phyloP scores from a whole-genome alignment of 2,113 vertebrate genomes.

The Syngnathus scovelli region DNA sequence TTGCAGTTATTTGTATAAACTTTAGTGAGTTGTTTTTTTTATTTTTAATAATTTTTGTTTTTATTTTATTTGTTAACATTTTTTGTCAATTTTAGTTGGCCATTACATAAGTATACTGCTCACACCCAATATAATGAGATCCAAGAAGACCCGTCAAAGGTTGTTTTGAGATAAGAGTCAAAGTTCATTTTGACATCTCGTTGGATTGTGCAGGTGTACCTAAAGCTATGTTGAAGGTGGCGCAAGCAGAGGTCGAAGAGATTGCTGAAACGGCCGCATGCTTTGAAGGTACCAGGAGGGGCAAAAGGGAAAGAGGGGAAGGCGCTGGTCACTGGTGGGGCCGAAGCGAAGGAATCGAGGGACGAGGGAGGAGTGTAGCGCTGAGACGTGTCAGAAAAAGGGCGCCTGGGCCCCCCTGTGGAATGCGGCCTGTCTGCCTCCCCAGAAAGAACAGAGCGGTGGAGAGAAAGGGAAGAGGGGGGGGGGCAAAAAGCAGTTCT shows the following conservation, averaged over 20 bases:
- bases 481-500: conserved; percentile 51
- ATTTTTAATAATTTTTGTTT: no score
- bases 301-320: conserved; percentile 19
- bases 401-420: conserved; percentile 76
- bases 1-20: no score
- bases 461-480: conserved; percentile 49
- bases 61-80: no score
- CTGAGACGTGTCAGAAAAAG: conserved; percentile 76
- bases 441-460: conserved; percentile 63
- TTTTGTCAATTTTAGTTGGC: neutral
- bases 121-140: neutral
- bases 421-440: conserved; percentile 79
- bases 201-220: neutral
- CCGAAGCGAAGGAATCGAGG: conserved; percentile 47
- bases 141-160: neutral
- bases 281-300: conserved; percentile 41
- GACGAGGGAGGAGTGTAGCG: conserved; percentile 67
- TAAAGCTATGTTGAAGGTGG: neutral
- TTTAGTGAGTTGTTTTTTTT: no score
- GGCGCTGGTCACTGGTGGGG: conserved; percentile 29
- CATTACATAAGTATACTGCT: neutral
- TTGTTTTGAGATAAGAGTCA: no score
- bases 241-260: conserved; percentile 8
- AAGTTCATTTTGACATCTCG: no score
- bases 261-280: conserved; percentile 9